Evolutionary conservation across 2,888 invertebrate genomes (phyloP), one percentile per base, ranked within the genome.

Genomic region (Hyalella azteca): DNA sequence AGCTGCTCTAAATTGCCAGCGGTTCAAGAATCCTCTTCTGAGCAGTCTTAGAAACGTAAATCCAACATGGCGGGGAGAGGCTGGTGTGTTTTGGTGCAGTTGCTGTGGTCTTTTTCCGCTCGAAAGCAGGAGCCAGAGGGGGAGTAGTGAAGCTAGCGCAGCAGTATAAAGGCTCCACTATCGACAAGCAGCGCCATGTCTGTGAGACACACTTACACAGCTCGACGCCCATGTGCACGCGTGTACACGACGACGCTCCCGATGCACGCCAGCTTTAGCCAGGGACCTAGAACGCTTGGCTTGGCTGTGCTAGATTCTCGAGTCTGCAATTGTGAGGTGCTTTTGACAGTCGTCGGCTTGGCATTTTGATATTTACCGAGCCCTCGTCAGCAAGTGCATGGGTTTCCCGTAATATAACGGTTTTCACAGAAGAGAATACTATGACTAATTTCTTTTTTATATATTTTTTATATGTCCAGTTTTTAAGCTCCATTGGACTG

Each of bases 111-210:
- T 66, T 36, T 79, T 22, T 81, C 79, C 79, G 78, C 78, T 78
- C 80, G 77, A 76, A 54, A 80, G 82, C 79, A 36, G 77, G 82
- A 48, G 80, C 82, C 81, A 82, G 81, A 79, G 77, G 80, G 80
- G 80, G 80, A 80, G 79, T 77, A 54, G 36, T 45, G 22, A 26
- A 40, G 49, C 45, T 45, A 48, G 49, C 40, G 49, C 76, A 66
- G 66, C 66, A 36, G 66, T 36, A 66, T 48, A 76, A 39, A 60
- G 66, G 78, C 45, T 78, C 80, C 73, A 78, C 78, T 60, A 73
- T 66, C 48, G 54, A 54, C 54, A 78, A 54, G 66, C 80, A 73
- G 77, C 79, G 73, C 48, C 81, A 78, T 36, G 77, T 50, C 76
- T 76, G 32, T 26, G 45, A 49, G 45, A 40, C 36, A 9, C 77